Conservation (phyloP, 2,888 invertebrate species). For the Coenonympha arcania region DNA sequence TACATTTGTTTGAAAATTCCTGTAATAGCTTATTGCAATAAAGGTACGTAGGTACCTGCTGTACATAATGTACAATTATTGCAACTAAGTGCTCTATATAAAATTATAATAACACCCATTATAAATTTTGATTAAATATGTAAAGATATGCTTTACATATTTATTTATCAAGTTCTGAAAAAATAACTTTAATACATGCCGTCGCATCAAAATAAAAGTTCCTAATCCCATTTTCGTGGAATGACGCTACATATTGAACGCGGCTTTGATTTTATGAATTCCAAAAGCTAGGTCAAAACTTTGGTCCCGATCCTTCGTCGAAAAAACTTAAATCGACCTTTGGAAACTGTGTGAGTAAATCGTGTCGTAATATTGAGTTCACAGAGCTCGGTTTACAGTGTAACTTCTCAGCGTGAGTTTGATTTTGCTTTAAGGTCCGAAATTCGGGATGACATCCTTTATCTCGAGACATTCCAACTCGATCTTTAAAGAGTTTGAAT, state of each 20-base stretch:
- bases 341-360: constrained; percentile 26
- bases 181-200: background rate
- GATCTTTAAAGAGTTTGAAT: constrained; percentile 53
- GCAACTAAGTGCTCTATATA: no score
- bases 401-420: constrained; percentile 31
- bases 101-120: no score
- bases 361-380: constrained; percentile 37
- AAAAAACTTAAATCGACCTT: constrained; percentile 43
- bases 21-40: no score
- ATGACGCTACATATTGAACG: constrained; percentile 50
- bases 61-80: no score
- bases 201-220: constrained; percentile 9
- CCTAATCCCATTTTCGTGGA: constrained; percentile 44
- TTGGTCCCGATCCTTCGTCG: constrained; percentile 50
- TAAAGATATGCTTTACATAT: no score
- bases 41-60: no score
- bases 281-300: constrained; percentile 68
- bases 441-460: constrained; percentile 72
- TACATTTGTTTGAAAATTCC: no score
- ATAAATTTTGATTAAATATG: no score
- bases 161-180: no score
- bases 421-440: constrained; percentile 50
- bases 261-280: constrained; percentile 67
- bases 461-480: constrained; percentile 67
- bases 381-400: constrained; percentile 40